Evolutionary conservation across 2,888 invertebrate species (phyloP).

Genomic region (Torymus texanus): DNA sequence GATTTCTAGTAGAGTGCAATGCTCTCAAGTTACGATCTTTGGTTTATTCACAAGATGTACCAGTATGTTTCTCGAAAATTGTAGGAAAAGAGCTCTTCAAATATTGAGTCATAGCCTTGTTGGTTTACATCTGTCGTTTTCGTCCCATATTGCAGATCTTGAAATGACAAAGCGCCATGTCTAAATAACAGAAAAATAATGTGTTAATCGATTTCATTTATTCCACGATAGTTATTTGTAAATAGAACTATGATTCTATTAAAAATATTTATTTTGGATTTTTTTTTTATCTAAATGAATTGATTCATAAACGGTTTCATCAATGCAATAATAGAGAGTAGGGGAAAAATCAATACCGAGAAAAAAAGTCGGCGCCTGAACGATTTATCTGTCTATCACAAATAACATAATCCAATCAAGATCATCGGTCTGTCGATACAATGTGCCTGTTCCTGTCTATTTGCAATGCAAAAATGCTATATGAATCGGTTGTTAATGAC

Average conservation of each 20-base stretch:
- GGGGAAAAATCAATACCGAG: constrained; percentile 8
- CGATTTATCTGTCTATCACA: constrained; percentile 11
- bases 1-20: constrained; percentile 25
- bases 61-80: constrained; percentile 33
- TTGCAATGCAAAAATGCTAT: constrained; percentile 49
- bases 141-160: constrained; percentile 84
- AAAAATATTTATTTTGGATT: background rate
- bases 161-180: constrained; percentile 82
- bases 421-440: constrained; percentile 37
- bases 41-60: constrained; percentile 26
- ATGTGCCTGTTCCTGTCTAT: constrained; percentile 50
- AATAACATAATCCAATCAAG: constrained; percentile 44
- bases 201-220: constrained; percentile 5
- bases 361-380: constrained; percentile 24
- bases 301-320: constrained; percentile 11
- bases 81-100: constrained; percentile 45
- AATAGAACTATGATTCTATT: background rate
- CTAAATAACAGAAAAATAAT: constrained; percentile 73
- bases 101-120: constrained; percentile 11
- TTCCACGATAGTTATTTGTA: background rate
- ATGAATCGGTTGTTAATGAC: constrained; percentile 56
- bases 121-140: constrained; percentile 75
- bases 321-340: background rate
- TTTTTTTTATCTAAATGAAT: background rate
- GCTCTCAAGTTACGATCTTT: constrained; percentile 21